A percentile compares a stretch with the other conserved stretches of the same genome.
phyloP scores from a whole-genome alignment of 2,113 vertebrate genomes.

The Pithys albifrons region DNA sequence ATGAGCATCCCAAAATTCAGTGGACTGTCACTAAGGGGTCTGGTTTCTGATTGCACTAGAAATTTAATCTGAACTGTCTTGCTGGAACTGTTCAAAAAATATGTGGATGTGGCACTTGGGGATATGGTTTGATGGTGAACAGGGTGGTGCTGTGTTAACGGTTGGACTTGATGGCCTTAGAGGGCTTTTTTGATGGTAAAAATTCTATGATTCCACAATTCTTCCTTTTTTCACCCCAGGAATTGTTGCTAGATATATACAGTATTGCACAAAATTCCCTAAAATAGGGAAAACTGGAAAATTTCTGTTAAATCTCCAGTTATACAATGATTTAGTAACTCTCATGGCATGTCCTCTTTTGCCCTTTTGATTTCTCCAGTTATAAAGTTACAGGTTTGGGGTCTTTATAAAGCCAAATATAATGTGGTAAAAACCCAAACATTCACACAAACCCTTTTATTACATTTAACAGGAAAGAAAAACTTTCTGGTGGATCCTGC shows the following conservation, averaged over 20 bases:
- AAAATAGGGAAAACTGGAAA: not conserved
- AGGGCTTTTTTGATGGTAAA: not conserved
- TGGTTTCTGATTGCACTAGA: not conserved
- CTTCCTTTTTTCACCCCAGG: not conserved
- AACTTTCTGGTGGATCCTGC: not conserved
- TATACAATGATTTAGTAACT: not conserved
- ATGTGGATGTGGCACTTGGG: not conserved
- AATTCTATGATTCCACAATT: not conserved
- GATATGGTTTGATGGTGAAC: not conserved
- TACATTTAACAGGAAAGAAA: not conserved
- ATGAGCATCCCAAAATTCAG: not conserved
- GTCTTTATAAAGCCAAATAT: not conserved
- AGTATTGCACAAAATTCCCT: not conserved
- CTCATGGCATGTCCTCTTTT: accelerated
- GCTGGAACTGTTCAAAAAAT: not conserved
- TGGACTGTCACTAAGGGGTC: not conserved
- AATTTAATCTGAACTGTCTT: not conserved
- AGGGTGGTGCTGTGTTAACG: not conserved
- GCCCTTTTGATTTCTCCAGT: not conserved
- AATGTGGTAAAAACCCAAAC: not conserved
- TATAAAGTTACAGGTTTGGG: not conserved
- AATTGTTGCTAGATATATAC: not conserved
- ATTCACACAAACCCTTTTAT: not conserved
- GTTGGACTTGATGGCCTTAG: not conserved
- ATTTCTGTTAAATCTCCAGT: not conserved